phyloP scores from a whole-genome alignment of 1,140 invertebrate genomes.

The Paralvinella palmiformis region DNA sequence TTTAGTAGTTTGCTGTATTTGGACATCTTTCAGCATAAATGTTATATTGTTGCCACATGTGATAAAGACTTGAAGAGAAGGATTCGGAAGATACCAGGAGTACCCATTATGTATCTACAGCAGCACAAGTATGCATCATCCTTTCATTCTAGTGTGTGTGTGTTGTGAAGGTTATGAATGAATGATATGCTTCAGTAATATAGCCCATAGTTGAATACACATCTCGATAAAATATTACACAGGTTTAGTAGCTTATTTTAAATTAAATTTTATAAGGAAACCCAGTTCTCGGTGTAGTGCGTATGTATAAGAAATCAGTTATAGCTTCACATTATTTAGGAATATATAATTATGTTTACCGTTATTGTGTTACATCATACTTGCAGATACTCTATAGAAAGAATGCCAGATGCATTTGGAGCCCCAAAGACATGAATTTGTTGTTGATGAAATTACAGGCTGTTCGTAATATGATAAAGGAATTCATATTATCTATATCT shows the following conservation, averaged over 20 bases:
- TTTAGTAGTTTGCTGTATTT: not conserved
- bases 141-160: not conserved
- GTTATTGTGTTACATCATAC: constrained; percentile 12
- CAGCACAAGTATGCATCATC: constrained; percentile 64
- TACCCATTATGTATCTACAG: constrained; percentile 96
- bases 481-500: too few relatives aligned
- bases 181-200: not conserved
- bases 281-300: not conserved
- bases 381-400: constrained; percentile 80
- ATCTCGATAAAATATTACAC: not conserved
- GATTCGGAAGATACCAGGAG: constrained; percentile 96
- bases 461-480: not conserved
- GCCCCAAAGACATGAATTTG: constrained; percentile 66
- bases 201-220: not conserved
- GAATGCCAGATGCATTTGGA: constrained; percentile 97
- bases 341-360: constrained; percentile 3
- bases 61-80: constrained; percentile 94
- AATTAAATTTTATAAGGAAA: not conserved
- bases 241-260: not conserved
- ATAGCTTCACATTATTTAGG: not conserved
- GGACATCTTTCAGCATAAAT: constrained; percentile 77
- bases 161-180: not conserved
- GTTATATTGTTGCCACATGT: constrained; percentile 98
- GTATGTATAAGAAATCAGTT: not conserved
- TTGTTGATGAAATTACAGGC: constrained; percentile 25